phyloP scores from a whole-genome alignment of 2,113 vertebrate species.

The Tetrax tetrax region DNA sequence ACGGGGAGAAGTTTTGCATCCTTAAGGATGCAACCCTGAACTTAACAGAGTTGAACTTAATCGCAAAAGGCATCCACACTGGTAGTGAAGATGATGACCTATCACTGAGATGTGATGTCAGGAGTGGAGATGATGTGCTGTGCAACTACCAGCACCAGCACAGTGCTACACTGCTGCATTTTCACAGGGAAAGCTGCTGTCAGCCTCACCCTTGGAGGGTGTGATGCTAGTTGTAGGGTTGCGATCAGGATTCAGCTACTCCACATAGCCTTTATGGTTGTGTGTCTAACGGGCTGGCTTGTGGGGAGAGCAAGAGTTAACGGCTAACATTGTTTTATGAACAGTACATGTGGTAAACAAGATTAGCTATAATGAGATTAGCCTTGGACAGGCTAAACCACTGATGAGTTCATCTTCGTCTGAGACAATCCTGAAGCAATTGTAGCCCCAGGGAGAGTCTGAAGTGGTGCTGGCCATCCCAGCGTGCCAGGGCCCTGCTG shows the following conservation, averaged over 20 bases:
- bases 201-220: background rate
- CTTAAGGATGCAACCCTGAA: background rate
- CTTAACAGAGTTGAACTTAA: background rate
- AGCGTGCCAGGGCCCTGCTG: accelerated
- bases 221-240: background rate
- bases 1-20: background rate
- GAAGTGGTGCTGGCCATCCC: background rate
- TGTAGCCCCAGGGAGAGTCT: background rate
- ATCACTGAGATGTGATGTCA: background rate
- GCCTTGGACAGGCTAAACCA: constrained; percentile 24
- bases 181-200: background rate
- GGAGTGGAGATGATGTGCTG: background rate
- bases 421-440: constrained; percentile 29
- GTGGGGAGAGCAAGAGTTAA: constrained; percentile 28
- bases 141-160: background rate
- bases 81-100: background rate
- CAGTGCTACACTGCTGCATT: background rate
- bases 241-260: background rate
- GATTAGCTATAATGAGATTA: constrained; percentile 66
- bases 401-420: constrained; percentile 43
- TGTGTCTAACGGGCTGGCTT: background rate
- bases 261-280: accelerated
- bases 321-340: background rate
- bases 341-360: constrained; percentile 36
- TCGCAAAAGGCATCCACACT: background rate